Evolutionary conservation across 2,797 vertebrate species (phyloP), one percentile per base, ranked within the genome.

Genomic region (Ctenopoma kingsleyae): DNA sequence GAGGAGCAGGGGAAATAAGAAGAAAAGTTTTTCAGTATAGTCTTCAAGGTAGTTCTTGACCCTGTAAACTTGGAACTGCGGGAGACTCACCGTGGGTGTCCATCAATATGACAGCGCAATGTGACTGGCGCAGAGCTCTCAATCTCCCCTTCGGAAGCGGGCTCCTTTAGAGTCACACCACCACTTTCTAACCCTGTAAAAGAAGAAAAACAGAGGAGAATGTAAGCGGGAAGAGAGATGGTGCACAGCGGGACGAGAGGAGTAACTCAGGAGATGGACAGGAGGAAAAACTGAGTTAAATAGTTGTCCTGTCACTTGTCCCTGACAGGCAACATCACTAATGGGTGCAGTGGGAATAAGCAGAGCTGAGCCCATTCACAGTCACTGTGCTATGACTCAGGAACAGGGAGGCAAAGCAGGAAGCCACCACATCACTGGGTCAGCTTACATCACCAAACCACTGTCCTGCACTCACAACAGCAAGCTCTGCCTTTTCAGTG

Each of bases 181-280:
- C 98, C 98, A 0, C 94, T 96, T 83, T 99, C 97, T n/a, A 99
- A 93, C 98, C 98, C 98, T 99, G 90, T 0, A 20, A 17, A 65
- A 17, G 15, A 36, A 69, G 12, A 79, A 44, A 50, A 59, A 67
- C n/a, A 77, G 27, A 79, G n/a, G 43, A 36, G 10, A 58, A 27
- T 0, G 43, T 85, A 40, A 89, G 67, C 8, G 1, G 50, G 32
- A 47, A 51, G 50, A 71, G 20, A 36, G 51, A 61, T 10, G 38
- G 16, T 56, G 50, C 13, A 19, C 4, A 15, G 10, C 46, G 77
- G 44, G 49, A 63, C 19, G 35, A 58, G 55, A 47, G 51, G 19
- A 67, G 40, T 13, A 50, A 56, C 6, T 3, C 52, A 27, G 49
- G 27, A 76, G 80, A 79, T 38, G n/a, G 83, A 80, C 71, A 44